phyloP scores from a whole-genome alignment of 2,888 invertebrate genomes.

The Machimus atricapillus region DNA sequence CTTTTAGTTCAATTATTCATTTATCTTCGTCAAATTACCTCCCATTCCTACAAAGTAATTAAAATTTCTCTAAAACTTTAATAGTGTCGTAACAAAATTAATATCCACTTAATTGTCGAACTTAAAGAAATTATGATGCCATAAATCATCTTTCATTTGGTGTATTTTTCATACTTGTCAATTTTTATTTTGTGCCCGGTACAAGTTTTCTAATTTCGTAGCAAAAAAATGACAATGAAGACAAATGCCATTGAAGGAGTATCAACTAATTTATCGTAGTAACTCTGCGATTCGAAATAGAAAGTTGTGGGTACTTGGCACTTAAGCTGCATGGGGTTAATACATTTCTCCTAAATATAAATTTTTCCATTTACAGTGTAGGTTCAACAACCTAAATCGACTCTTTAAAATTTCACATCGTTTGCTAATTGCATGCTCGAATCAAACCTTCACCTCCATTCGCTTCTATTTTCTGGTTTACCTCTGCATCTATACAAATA shows the following conservation, averaged over 20 bases:
- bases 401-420: not conserved
- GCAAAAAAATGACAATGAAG: not conserved
- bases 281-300: not conserved
- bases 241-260: not conserved
- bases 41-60: not conserved
- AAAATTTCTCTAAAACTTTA: not conserved
- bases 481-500: not conserved
- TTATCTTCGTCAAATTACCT: not conserved
- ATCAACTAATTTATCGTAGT: not conserved
- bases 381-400: not conserved
- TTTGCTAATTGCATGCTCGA: not conserved
- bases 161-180: not conserved
- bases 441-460: not conserved
- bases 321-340: not conserved
- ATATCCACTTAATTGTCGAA: not conserved
- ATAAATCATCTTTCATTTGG: not conserved
- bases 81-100: not conserved
- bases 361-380: not conserved
- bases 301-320: not conserved
- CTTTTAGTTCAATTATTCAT: not conserved
- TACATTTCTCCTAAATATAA: not conserved
- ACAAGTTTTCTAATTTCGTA: not conserved
- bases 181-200: not conserved
- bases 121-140: not conserved
- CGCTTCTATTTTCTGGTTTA: not conserved